Base-by-base conservation (phyloP, 2,113 vertebrate species). In the Blennius ocellaris region DNA sequence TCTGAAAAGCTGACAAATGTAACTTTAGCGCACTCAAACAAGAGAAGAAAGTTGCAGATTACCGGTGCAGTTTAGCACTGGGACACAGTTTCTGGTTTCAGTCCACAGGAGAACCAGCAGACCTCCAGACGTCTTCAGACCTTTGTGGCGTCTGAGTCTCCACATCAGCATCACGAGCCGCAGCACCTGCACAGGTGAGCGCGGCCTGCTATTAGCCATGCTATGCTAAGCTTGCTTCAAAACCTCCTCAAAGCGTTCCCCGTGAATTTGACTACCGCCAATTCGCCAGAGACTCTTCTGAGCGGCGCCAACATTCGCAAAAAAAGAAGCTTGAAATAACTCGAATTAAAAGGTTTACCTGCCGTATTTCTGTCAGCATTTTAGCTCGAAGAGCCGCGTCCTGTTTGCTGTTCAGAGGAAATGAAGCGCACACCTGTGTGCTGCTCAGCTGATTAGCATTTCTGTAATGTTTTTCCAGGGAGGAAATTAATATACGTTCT, bases 21-120 rank as follows among this genome's bases (percentile, higher is more conserved):
- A 2, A 30, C 21, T 30, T 30, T 30, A 30, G 21, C 4, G 21
- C 21, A 4, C 4, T 30, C 21, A 30, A 30, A 30, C 21, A 2
- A 30, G 21, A 30, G 21, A 30, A 30, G n/a, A 30, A 30, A 2
- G 21, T 30, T 2, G 21, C 21, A 30, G 21, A 30, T 86, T 64
- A 92, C 91, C 90, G 15, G 82, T 64, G 48, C 89, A 89, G 78
- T 67, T 62, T 1, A 73, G 4, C 48, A 9, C 61, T 39, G 56
- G 61, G 14, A 0, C 57, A 58, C 71, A 45, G 5, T 8, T 5
- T 30, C 9, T 38, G 0, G 52, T 43, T 14, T 84, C 62, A 7
- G 70, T 51, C 87, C 90, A 90, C 41, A 92, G 11, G 6, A 90
- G 56, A 0, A 93, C 53, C 55, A 92, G n/a, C n/a, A 93, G 79